Base-by-base conservation (phyloP, 2,797 vertebrate species). In the Myotis daubentonii region DNA sequence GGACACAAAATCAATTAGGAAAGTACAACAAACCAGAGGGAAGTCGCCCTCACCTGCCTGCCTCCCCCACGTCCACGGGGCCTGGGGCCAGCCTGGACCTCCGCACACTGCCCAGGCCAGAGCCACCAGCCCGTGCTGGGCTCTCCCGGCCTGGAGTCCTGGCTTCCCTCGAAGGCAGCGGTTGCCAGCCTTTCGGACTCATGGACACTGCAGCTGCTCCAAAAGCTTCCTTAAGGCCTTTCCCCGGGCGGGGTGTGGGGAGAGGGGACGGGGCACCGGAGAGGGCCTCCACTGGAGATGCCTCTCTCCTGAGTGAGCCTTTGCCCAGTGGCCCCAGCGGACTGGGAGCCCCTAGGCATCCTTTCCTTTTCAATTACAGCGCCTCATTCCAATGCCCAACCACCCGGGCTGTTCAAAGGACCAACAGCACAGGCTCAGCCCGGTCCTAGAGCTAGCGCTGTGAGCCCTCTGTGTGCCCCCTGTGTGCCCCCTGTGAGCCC, bases 1-100 rank as follows among this genome's bases (percentile, higher is more conserved):
- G 80, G 96, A 83, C 96, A 93, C 11, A 78, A 94, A 97, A 95
- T 97, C 97, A 66, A 94, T 97, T 72, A 79, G 44, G 68, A 47
- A 97, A 94, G 70, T 81, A 72, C 92, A 94, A 57, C 75, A 79
- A 78, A 90, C 85, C 3, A 53, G 51, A 89, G 62, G 10, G 88
- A 62, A 25, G 53, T 19, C 28, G 72, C 49, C 15, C 78, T 82
- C 49, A 4, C 80, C 62, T 53, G n/a, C 75, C 36, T 19, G 7
- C 60, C 23, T 2, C 30, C 8, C 28, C 38, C 33, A 44, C 13
- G 0, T 28, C 19, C 9, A 0, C 23, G 2, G 3, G 65, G 16
- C 30, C 51, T 36, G 36, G 10, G 0, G 28, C 57, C 74, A 12
- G 41, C 41, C 66, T 10, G 78, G 49, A 30, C 80, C 47, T 38